These are phyloP conservation scores for Tachypleus tridentatus DNA, from an alignment of 1,140 invertebrate species.

Conservation along the genomic window DNA sequence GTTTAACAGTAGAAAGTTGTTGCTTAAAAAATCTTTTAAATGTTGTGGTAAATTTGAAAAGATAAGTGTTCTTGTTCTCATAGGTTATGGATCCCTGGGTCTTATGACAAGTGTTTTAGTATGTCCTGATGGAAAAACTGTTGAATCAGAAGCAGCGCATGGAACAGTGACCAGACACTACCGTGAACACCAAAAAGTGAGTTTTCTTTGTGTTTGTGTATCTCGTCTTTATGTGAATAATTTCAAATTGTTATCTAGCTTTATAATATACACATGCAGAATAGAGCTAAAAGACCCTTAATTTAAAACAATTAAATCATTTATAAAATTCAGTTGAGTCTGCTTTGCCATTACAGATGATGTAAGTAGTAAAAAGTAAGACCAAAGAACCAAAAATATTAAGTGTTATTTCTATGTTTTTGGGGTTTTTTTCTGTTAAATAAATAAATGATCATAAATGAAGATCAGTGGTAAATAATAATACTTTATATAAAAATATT, in stretches of 20 bases:
- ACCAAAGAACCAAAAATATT: too few relatives aligned
- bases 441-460: too few relatives aligned
- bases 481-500: too few relatives aligned
- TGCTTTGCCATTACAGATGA: too few relatives aligned
- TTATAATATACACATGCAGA: not conserved
- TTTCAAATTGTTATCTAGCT: not conserved
- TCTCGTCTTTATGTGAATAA: not conserved
- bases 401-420: too few relatives aligned
- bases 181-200: conserved; percentile 64
- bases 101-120: conserved; percentile 85
- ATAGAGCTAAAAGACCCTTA: not conserved
- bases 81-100: conserved; percentile 54
- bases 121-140: conserved; percentile 80
- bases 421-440: too few relatives aligned
- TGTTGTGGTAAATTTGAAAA: too few relatives aligned
- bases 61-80: not conserved
- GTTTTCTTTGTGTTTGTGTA: conserved; percentile 25
- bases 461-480: too few relatives aligned
- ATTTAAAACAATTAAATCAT: too few relatives aligned
- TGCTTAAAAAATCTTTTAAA: not conserved
- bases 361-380: too few relatives aligned
- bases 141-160: conserved; percentile 83
- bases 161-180: conserved; percentile 86
- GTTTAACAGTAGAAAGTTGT: conserved; percentile 16
- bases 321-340: too few relatives aligned